Percentiles rank a stretch among this genome's conserved stretches.
These are phyloP conservation scores for Miichthys miiuy DNA, from an alignment of 2,797 vertebrate genomes.

Conservation along the genomic window DNA sequence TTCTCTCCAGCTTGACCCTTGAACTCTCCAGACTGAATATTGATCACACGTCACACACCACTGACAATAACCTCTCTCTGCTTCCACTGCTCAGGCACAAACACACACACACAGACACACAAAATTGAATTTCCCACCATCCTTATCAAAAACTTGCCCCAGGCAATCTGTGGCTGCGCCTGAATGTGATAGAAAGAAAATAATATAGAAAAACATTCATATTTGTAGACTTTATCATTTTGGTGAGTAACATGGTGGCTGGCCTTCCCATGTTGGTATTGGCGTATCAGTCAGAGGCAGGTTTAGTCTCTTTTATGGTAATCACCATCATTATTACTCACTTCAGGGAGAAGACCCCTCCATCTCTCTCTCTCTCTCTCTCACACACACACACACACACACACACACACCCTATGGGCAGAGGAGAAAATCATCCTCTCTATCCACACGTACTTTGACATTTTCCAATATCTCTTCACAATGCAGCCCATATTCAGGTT, in stretches of 20 bases:
- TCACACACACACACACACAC: slow-evolving; percentile 19
- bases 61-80: slow-evolving; percentile 51
- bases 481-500: slow-evolving; percentile 35
- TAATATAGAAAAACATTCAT: slow-evolving; percentile 58
- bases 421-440: slow-evolving; percentile 42
- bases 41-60: slow-evolving; percentile 54
- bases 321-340: slow-evolving; percentile 64
- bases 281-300: slow-evolving; percentile 54
- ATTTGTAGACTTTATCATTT: slow-evolving; percentile 53
- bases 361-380: slow-evolving; percentile 16
- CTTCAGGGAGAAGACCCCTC: slow-evolving; percentile 30
- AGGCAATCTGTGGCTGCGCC: slow-evolving; percentile 49
- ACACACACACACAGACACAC: slow-evolving; percentile 11
- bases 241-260: slow-evolving; percentile 16
- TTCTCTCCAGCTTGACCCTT: slow-evolving; percentile 47
- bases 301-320: slow-evolving; percentile 61
- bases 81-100: slow-evolving; percentile 17
- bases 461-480: slow-evolving; percentile 62
- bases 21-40: slow-evolving; percentile 61
- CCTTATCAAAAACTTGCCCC: slow-evolving; percentile 55
- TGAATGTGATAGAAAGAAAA: slow-evolving; percentile 52
- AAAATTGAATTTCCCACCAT: slow-evolving; percentile 58
- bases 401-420: slow-evolving; percentile 33
- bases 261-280: slow-evolving; percentile 37
- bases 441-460: slow-evolving; percentile 45